Conservation (phyloP, 2,113 vertebrate genomes). For the Atrichornis clamosus region DNA sequence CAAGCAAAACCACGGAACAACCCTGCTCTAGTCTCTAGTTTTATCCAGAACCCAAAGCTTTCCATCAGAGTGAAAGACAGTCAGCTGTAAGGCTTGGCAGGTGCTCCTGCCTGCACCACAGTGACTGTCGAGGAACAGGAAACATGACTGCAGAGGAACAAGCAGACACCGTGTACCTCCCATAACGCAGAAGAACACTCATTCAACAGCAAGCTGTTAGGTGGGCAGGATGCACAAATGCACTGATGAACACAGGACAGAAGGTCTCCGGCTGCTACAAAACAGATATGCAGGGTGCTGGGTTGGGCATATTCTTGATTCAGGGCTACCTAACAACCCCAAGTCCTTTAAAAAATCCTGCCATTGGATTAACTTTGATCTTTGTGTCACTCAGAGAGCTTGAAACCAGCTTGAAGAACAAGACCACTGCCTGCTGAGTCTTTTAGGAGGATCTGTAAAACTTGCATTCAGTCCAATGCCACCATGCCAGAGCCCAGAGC, state of each 20-base stretch:
- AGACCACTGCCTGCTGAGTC: neutral
- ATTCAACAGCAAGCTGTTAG: neutral
- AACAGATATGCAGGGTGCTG: neutral
- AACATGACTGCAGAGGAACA: neutral
- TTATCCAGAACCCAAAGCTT: neutral
- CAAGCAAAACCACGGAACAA: neutral
- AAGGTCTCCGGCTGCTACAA: neutral
- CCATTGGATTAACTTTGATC: neutral
- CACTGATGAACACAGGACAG: neutral
- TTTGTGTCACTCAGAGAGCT: neutral
- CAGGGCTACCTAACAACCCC: neutral
- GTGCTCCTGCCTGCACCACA: neutral
- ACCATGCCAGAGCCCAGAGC: rapidly evolving
- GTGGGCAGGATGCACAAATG: neutral
- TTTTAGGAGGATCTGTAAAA: neutral
- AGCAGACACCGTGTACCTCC: neutral
- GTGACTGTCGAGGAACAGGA: neutral
- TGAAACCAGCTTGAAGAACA: neutral
- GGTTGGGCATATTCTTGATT: neutral
- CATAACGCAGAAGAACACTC: neutral
- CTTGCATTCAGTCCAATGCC: neutral
- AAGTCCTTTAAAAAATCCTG: neutral
- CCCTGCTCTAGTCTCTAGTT: neutral
- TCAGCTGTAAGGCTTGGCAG: neutral
- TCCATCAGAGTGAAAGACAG: neutral